These are phyloP conservation scores for Meloidogyne chitwoodi DNA, from an alignment of 1,140 invertebrate genomes.

Conservation along the genomic window DNA sequence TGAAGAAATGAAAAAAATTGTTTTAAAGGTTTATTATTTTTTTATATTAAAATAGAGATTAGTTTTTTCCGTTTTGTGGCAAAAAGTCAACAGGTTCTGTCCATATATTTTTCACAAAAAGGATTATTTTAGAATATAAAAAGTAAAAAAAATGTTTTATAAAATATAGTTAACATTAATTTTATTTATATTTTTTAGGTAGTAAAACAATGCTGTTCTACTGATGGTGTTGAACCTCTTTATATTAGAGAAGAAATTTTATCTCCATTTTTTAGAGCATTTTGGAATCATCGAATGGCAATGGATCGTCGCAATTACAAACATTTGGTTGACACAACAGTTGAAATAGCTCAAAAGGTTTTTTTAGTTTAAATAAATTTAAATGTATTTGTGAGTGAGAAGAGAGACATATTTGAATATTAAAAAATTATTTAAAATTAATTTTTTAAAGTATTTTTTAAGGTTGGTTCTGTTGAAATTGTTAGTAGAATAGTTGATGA, in stretches of 20 bases:
- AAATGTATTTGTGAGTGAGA: too few relatives aligned
- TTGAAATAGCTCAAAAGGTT: conserved; percentile 99
- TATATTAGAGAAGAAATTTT: conserved; percentile 99
- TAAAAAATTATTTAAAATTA: conserved; percentile 41
- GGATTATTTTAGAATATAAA: too few relatives aligned
- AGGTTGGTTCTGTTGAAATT: conserved; percentile 85
- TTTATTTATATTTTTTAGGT: conserved; percentile 73
- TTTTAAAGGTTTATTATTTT: conserved; percentile 75
- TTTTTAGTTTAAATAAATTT: not conserved
- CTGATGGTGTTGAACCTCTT: conserved; percentile 96
- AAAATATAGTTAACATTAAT: too few relatives aligned
- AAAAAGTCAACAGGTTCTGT: too few relatives aligned
- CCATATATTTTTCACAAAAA: too few relatives aligned
- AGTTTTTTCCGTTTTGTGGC: too few relatives aligned
- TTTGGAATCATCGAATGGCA: conserved; percentile 99
- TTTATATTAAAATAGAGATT: not conserved
- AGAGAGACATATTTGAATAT: too few relatives aligned
- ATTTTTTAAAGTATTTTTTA: conserved; percentile 3
- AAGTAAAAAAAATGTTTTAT: too few relatives aligned
- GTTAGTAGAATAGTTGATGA: conserved; percentile 97
- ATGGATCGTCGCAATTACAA: conserved; percentile 93
- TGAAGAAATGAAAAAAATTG: conserved; percentile 99
- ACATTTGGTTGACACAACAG: conserved; percentile 95
- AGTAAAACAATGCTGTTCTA: conserved; percentile 99
- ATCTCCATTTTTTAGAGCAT: conserved; percentile 97